Evolutionary conservation across 2,113 vertebrate genomes (phyloP).

Genomic region (Tragulus kanchil): DNA sequence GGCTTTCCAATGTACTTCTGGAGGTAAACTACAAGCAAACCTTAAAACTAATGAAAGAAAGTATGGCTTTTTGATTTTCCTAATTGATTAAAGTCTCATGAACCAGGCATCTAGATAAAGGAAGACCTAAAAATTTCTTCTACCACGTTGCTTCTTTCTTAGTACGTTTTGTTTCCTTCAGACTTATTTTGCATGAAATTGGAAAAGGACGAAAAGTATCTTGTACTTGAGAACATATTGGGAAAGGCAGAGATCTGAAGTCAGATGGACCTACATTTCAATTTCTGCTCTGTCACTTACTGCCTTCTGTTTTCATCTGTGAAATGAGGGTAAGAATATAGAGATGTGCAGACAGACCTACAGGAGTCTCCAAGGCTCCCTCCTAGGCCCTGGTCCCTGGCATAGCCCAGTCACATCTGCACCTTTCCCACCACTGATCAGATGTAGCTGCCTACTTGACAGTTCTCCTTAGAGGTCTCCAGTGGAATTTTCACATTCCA

Average conservation of each 20-base stretch:
- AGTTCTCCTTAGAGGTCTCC: background rate
- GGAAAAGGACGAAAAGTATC: background rate
- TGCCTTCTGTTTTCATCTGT: background rate
- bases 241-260: background rate
- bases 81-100: background rate
- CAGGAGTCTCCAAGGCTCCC: background rate
- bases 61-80: background rate
- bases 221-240: background rate
- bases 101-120: background rate
- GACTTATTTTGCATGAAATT: constrained; percentile 39
- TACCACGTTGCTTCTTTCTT: background rate
- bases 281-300: background rate
- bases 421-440: background rate
- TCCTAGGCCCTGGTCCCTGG: background rate
- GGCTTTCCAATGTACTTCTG: background rate
- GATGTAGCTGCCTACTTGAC: background rate
- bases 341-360: background rate
- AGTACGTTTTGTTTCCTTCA: background rate
- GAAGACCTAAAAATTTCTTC: background rate
- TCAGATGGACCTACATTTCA: background rate
- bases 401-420: background rate
- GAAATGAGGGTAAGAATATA: background rate
- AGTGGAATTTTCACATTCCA: background rate
- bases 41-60: background rate
- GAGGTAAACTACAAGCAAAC: background rate